Base-by-base conservation (phyloP, 2,888 invertebrate genomes). In the Pristionchus entomophagus region DNA sequence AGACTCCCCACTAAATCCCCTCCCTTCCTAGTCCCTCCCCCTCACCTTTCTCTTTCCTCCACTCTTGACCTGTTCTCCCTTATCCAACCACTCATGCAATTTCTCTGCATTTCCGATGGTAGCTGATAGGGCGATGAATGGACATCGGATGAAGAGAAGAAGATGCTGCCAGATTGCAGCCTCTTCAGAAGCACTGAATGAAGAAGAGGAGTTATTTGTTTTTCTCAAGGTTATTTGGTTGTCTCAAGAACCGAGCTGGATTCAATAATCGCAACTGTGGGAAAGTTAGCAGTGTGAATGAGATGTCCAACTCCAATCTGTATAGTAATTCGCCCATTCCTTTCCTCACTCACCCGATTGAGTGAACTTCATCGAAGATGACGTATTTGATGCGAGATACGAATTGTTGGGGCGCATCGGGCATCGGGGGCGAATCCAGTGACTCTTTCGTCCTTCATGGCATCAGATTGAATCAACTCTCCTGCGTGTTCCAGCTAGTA, bases 361-460 rank as follows among this genome's bases (percentile, higher is more conserved):
- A 93, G 87, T 93, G 93, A 41, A 93, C 93, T 88, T 93, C 93
- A 88, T 93, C 93, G 81, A 93, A 92, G 77, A 93, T 90, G 53
- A 93, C 93, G 86, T 93, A 93, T 86, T 91, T 91, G 87, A 93
- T 92, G 38, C 91, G 89, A 2, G 90, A 89, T 38, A 91, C 90
- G 86, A 93, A 91, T 77, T 91, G 88, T 84, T 93, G 93, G 35
- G 93, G 87, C 38, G 91, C 90, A 62, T 93, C 92, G 45, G 93
- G 91, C 92, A 90, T 94, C 94, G 8, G 94, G 94, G 84, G 90
- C 89, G 88, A 94, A 94, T 49, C 93, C 93, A 87, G 91, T 92
- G 65, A 93, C 93, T 87, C 93, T 90, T 81, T 93, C 92, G 83
- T 93, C 93, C 86, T 92, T 91, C 83, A 90, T 88, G 5, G 93